Percentiles rank a stretch among this genome's conserved stretches.
These are phyloP conservation scores for Microcebus murinus DNA, from an alignment of 2,113 vertebrate species.

Conservation along the genomic window DNA sequence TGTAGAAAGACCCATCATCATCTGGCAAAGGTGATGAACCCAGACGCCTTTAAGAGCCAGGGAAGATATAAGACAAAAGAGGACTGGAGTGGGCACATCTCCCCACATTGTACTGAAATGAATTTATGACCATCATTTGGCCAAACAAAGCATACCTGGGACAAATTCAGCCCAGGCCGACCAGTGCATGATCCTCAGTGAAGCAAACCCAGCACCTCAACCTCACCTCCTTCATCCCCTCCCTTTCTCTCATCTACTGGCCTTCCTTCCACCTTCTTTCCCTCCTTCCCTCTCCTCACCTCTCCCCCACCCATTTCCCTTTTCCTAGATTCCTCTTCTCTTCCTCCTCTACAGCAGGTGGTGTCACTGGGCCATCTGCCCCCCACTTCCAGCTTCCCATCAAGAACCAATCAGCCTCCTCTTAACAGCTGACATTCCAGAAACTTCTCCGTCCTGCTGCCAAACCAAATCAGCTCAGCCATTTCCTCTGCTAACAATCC, in stretches of 20 bases:
- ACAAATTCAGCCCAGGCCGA: not conserved
- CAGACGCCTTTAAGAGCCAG: not conserved
- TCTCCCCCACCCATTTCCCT: not conserved
- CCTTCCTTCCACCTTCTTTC: not conserved
- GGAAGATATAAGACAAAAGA: not conserved
- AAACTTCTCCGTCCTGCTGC: constrained; percentile 39
- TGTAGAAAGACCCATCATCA: not conserved
- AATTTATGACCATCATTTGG: not conserved
- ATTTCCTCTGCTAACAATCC: not conserved
- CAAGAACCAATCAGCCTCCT: constrained; percentile 46
- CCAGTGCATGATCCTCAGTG: not conserved
- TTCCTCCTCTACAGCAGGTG: not conserved
- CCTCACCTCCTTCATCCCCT: not conserved
- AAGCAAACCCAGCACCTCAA: not conserved
- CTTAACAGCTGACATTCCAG: constrained; percentile 66
- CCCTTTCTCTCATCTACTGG: not conserved
- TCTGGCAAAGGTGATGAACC: not conserved
- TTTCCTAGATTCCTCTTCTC: not conserved
- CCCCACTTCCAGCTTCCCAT: not conserved
- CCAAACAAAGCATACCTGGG: not conserved
- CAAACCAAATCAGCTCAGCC: constrained; percentile 58
- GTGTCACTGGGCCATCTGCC: accelerated
- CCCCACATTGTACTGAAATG: not conserved
- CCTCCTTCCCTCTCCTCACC: not conserved
- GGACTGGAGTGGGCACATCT: not conserved